Conservation (phyloP, 30 jellyfish, hydroid and myxozoan genomes). For the Sanderia malayensis region DNA sequence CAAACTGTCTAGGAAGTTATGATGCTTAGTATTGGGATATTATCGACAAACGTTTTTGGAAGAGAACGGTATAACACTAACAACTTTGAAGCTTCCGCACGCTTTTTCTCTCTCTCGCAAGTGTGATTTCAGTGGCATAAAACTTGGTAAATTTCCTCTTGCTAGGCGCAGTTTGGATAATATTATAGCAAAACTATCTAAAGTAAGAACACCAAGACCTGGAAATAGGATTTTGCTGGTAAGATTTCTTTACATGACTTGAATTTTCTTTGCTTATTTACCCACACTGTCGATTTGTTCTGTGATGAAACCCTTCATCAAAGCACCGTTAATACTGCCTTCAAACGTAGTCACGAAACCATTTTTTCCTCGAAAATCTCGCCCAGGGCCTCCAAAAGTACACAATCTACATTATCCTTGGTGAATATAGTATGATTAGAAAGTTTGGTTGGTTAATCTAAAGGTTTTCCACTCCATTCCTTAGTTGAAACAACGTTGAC, state of each 20-base stretch:
- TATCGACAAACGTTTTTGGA: too few species aligned
- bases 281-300: slow-evolving; percentile 8
- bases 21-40: neutral
- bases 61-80: neutral
- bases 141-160: neutral
- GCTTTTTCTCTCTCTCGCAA: too few species aligned
- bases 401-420: neutral
- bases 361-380: neutral
- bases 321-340: slow-evolving; percentile 33
- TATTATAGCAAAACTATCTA: slow-evolving; percentile 77
- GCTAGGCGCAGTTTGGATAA: slow-evolving; percentile 71
- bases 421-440: neutral
- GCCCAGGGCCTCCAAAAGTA: neutral
- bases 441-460: neutral
- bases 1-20: neutral
- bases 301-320: slow-evolving; percentile 9
- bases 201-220: slow-evolving; percentile 49
- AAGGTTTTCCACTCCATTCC: too few species aligned
- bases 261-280: neutral
- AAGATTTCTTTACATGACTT: slow-evolving; percentile 18
- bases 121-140: neutral
- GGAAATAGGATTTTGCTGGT: slow-evolving; percentile 80
- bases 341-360: slow-evolving; percentile 54
- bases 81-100: neutral
- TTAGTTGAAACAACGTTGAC: too few species aligned